Conservation (phyloP, 2,888 invertebrate species). For the Ichneumoninae sp. region DNA sequence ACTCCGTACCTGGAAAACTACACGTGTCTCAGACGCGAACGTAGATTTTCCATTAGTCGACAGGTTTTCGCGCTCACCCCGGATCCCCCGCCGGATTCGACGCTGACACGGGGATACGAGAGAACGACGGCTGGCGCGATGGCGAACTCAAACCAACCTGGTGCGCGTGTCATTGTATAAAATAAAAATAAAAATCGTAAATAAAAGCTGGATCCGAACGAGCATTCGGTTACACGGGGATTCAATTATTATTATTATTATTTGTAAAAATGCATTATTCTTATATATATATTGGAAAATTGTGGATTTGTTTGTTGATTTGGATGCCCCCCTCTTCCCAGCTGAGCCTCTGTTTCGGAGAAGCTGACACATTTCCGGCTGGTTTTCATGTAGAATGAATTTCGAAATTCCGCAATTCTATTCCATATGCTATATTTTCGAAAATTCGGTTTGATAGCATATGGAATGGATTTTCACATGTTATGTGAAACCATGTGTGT, state of each 20-base stretch:
- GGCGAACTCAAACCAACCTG: background rate
- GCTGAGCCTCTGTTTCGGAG: too few relatives aligned
- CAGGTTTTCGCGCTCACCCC: constrained; percentile 44
- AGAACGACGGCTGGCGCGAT: background rate
- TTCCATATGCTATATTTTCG: too few relatives aligned
- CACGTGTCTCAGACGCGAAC: constrained; percentile 52
- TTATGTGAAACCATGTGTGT: too few relatives aligned
- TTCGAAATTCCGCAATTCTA: too few relatives aligned
- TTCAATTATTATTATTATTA: background rate
- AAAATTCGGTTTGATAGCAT: too few relatives aligned
- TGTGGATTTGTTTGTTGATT: too few relatives aligned
- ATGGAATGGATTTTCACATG: too few relatives aligned
- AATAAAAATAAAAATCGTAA: background rate
- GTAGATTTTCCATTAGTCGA: constrained; percentile 65
- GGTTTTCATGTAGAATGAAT: too few relatives aligned
- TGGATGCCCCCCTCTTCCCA: too few relatives aligned
- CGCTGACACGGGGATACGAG: background rate
- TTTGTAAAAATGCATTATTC: background rate
- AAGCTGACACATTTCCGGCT: too few relatives aligned
- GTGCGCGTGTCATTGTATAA: background rate
- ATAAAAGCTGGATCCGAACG: background rate
- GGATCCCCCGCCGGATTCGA: constrained; percentile 46
- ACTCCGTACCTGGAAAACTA: constrained; percentile 13
- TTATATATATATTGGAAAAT: background rate
- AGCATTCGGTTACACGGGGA: background rate